phyloP scores from a whole-genome alignment of 2,113 vertebrate species.

The Micromys minutus region DNA sequence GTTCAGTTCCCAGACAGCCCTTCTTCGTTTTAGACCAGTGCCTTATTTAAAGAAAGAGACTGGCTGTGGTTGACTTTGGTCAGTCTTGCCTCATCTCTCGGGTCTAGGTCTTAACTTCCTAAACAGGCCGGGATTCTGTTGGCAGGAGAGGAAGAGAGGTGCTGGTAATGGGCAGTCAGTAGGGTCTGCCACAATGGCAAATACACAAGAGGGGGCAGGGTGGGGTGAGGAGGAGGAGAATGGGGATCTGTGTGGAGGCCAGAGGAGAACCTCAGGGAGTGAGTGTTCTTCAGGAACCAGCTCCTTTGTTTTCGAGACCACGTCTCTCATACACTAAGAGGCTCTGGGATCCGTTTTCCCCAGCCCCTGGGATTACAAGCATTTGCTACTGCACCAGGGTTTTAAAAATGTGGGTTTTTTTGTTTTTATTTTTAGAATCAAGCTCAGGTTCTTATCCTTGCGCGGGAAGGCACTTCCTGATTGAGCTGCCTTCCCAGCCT shows the following conservation, averaged over 20 bases:
- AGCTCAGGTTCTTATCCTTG: background rate
- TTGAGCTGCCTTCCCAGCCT: background rate
- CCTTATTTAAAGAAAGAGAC: background rate
- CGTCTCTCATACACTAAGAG: background rate
- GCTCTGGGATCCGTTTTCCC: background rate
- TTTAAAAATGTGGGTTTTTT: too few species aligned
- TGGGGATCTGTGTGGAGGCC: background rate
- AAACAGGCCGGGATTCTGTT: conserved; percentile 40
- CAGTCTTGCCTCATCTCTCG: background rate
- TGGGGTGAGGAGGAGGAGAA: background rate
- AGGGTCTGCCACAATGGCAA: background rate
- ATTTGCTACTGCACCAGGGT: background rate
- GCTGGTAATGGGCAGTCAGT: background rate
- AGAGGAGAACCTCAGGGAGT: background rate
- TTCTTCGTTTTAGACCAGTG: background rate
- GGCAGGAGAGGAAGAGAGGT: conserved; percentile 29
- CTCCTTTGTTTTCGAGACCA: background rate
- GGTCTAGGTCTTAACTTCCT: background rate
- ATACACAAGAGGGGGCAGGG: too few species aligned
- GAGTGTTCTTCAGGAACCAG: background rate
- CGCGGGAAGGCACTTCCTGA: background rate
- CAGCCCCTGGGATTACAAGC: background rate
- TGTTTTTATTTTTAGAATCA: too few species aligned
- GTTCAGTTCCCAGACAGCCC: background rate
- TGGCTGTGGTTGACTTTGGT: background rate